Evolutionary conservation across 2,113 vertebrate genomes (phyloP).

Genomic region (Myotis lucifugus): DNA sequence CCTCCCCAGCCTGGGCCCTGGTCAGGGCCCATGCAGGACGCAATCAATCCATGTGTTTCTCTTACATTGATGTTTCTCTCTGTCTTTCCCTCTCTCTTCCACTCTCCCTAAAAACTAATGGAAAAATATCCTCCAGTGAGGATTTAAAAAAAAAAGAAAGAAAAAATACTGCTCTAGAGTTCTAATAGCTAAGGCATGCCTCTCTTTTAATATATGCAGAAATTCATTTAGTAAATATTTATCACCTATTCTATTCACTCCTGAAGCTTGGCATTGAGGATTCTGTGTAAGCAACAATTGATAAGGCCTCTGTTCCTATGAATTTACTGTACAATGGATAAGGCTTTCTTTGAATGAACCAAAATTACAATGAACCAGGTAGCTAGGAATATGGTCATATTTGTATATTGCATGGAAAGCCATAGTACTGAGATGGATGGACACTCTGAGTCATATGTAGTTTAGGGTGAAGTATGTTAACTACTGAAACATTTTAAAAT

Average conservation of each 20-base stretch:
- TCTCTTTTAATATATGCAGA: background rate
- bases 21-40: no score
- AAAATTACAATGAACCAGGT: background rate
- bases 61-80: no score
- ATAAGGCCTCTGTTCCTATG: background rate
- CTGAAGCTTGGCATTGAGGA: background rate
- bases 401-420: background rate
- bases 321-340: background rate
- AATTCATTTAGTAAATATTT: background rate
- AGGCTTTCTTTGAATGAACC: background rate
- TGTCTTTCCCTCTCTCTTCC: no score
- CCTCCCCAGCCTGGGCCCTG: no score
- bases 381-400: background rate
- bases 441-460: background rate
- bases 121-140: no score
- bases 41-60: no score
- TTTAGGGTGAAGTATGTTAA: background rate
- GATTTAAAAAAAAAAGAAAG: no score
- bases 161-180: background rate
- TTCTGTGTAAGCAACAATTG: background rate
- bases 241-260: background rate
- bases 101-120: no score
- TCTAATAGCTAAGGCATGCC: background rate
- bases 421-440: background rate
- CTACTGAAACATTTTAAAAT: background rate